phyloP scores from a whole-genome alignment of 2,888 invertebrate genomes.

The Dryococelus australis region DNA sequence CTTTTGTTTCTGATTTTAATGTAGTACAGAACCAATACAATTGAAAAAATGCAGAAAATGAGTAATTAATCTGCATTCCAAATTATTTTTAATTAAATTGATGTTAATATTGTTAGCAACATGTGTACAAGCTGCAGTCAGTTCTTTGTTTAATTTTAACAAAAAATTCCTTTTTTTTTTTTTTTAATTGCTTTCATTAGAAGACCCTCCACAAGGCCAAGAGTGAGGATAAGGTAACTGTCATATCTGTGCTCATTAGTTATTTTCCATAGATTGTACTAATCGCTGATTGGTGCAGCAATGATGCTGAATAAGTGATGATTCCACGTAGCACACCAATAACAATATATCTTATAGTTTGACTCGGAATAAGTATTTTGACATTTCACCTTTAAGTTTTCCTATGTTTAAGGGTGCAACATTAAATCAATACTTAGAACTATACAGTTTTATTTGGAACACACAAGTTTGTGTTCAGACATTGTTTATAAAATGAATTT shows the following conservation, averaged over 20 bases:
- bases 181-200: conserved; percentile 68
- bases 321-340: too few relatives aligned
- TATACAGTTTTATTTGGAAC: background rate
- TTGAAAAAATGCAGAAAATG: too few relatives aligned
- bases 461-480: background rate
- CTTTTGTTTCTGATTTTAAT: too few relatives aligned
- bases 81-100: too few relatives aligned
- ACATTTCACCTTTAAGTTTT: background rate
- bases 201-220: conserved; percentile 88
- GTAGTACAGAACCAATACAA: too few relatives aligned
- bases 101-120: background rate
- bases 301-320: too few relatives aligned
- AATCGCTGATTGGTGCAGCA: too few relatives aligned
- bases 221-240: conserved; percentile 92
- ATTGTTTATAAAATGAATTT: too few relatives aligned
- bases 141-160: background rate
- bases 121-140: background rate
- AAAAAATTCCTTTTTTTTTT: conserved; percentile 54
- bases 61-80: too few relatives aligned
- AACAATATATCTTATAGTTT: too few relatives aligned
- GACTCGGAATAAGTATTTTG: too few relatives aligned
- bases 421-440: background rate
- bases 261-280: conserved; percentile 32
- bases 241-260: conserved; percentile 29
- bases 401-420: background rate